These are phyloP conservation scores for Cephus rjabovi DNA, from an alignment of 2,888 invertebrate genomes.

Conservation along the genomic window DNA sequence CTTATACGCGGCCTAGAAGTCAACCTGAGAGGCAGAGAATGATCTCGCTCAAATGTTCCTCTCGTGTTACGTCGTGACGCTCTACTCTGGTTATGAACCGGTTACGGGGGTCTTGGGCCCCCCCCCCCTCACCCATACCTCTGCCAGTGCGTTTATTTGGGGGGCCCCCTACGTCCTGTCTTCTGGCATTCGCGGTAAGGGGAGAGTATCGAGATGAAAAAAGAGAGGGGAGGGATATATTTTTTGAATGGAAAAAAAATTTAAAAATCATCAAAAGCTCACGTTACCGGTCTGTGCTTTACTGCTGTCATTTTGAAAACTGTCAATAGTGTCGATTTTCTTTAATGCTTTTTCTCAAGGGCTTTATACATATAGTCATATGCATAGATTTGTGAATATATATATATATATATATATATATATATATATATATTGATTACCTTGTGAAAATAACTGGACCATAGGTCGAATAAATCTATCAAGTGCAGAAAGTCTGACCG, in stretches of 20 bases:
- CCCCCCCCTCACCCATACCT: neutral
- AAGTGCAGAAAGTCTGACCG: slow-evolving; percentile 30
- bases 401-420: neutral
- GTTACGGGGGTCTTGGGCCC: slow-evolving; percentile 4
- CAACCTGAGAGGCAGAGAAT: neutral
- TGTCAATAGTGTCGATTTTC: neutral
- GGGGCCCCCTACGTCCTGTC: neutral
- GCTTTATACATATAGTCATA: too few species aligned
- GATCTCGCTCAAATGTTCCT: neutral
- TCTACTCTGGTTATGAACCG: slow-evolving; percentile 17
- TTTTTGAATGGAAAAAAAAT: neutral
- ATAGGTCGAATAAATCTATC: slow-evolving; percentile 32
- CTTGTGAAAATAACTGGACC: neutral
- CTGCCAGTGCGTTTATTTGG: slow-evolving; percentile 1
- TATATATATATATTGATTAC: neutral
- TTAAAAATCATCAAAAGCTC: neutral
- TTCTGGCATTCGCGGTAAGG: neutral
- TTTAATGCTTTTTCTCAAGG: neutral
- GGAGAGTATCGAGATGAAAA: neutral
- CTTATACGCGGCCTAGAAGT: neutral
- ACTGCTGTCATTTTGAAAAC: neutral
- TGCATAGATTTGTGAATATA: too few species aligned
- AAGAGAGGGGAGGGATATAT: neutral
- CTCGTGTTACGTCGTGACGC: slow-evolving; percentile 3
- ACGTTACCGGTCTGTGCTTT: neutral